phyloP scores from a whole-genome alignment of 2,113 vertebrate species.

The Saguinus imperator region DNA sequence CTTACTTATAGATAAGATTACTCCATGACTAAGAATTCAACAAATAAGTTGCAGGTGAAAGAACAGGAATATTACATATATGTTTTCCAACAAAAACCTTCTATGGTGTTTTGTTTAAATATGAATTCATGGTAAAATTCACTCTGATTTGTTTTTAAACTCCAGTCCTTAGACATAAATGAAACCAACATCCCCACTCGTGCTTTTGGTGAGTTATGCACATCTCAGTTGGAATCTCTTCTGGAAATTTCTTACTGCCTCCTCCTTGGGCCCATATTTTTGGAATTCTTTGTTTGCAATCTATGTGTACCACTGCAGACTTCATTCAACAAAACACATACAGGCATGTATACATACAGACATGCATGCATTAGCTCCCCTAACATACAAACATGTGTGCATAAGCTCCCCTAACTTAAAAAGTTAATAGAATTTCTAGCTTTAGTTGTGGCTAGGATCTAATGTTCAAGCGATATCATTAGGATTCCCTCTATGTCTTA shows the following conservation, averaged over 20 bases:
- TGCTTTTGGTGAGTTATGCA: background rate
- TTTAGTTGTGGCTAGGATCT: background rate
- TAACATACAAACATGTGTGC: background rate
- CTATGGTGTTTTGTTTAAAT: constrained; percentile 4
- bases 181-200: background rate
- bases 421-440: background rate
- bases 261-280: background rate
- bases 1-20: background rate
- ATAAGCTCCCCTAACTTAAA: background rate
- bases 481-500: background rate
- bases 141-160: background rate
- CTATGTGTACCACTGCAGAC: background rate
- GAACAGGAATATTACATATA: background rate
- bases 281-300: background rate
- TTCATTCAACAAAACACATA: background rate
- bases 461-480: background rate
- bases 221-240: background rate
- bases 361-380: background rate
- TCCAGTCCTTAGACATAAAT: background rate
- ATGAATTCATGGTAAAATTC: background rate
- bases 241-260: background rate
- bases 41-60: background rate
- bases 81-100: background rate
- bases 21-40: background rate
- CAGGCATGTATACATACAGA: background rate